Evolutionary conservation across 2,797 vertebrate genomes (phyloP).

Genomic region (Lemur catta): DNA sequence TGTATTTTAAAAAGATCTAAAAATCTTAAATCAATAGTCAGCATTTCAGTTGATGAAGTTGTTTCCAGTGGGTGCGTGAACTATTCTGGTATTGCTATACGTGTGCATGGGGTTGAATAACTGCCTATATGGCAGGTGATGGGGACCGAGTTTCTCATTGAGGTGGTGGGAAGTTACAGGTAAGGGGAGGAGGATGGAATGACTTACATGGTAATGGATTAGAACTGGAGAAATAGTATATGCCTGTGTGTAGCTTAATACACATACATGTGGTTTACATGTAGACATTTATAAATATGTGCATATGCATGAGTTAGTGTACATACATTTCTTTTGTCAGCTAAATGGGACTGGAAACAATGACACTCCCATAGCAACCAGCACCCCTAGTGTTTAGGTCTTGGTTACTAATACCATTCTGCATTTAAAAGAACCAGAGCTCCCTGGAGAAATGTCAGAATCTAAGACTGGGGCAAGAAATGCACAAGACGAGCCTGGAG

Average conservation of each 20-base stretch:
- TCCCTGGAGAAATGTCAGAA: background rate
- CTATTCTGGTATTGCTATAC: background rate
- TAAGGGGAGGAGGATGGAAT: background rate
- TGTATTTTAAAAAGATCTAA: background rate
- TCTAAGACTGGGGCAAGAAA: background rate
- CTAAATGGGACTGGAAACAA: background rate
- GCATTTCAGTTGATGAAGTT: background rate
- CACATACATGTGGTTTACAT: background rate
- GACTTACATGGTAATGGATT: background rate
- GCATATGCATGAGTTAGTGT: rapidly evolving
- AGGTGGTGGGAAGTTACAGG: background rate
- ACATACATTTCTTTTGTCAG: background rate
- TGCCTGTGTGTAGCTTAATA: background rate
- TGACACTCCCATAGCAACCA: background rate
- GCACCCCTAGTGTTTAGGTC: background rate
- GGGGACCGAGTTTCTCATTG: background rate
- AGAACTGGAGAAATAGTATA: background rate
- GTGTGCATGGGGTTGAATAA: background rate
- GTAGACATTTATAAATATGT: background rate
- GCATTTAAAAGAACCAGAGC: background rate
- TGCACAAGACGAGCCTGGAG: background rate
- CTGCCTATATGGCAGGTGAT: background rate
- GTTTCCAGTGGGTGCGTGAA: background rate
- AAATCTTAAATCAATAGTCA: background rate
- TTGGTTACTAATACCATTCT: background rate